A percentile compares a stretch with the other conserved stretches of the same genome.
These are phyloP conservation scores for Rotaria sp. DNA, from an alignment of 2,888 invertebrate species.

Conservation along the genomic window DNA sequence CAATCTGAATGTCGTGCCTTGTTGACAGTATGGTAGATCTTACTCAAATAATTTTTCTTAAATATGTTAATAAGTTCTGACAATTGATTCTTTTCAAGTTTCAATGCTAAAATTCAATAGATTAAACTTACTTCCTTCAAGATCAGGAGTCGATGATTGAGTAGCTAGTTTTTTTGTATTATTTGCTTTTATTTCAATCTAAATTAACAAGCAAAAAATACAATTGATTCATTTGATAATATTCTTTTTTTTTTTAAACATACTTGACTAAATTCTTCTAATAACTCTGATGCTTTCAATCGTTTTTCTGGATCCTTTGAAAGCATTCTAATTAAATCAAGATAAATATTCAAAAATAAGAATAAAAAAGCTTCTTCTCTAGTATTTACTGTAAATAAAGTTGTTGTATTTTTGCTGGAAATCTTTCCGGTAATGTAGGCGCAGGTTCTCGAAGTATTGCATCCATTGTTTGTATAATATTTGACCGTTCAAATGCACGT, in stretches of 20 bases:
- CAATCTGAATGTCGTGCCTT: too few species aligned
- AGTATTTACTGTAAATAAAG: not conserved
- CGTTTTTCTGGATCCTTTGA: slow-evolving; percentile 50
- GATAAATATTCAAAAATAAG: too few species aligned
- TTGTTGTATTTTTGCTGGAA: slow-evolving; percentile 43
- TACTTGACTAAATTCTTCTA: slow-evolving; percentile 45
- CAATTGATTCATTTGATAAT: not conserved
- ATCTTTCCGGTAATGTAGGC: slow-evolving; percentile 50
- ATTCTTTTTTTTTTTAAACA: not conserved
- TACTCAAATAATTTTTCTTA: too few species aligned
- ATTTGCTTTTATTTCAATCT: not conserved
- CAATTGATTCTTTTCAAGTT: too few species aligned
- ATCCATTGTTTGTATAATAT: slow-evolving; percentile 55
- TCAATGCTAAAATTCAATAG: not conserved
- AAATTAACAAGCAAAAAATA: not conserved
- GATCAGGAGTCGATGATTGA: not conserved
- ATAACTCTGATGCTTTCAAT: slow-evolving; percentile 50
- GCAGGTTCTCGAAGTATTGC: slow-evolving; percentile 53
- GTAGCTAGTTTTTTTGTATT: not conserved
- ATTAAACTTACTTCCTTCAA: not conserved
- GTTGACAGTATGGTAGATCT: too few species aligned
- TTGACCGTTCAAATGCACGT: slow-evolving; percentile 54
- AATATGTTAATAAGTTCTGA: too few species aligned
- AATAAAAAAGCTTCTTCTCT: too few species aligned
- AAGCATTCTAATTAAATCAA: slow-evolving; percentile 47